These are phyloP conservation scores for Liolophura sinensis DNA, from an alignment of 1,140 invertebrate species.

Conservation along the genomic window DNA sequence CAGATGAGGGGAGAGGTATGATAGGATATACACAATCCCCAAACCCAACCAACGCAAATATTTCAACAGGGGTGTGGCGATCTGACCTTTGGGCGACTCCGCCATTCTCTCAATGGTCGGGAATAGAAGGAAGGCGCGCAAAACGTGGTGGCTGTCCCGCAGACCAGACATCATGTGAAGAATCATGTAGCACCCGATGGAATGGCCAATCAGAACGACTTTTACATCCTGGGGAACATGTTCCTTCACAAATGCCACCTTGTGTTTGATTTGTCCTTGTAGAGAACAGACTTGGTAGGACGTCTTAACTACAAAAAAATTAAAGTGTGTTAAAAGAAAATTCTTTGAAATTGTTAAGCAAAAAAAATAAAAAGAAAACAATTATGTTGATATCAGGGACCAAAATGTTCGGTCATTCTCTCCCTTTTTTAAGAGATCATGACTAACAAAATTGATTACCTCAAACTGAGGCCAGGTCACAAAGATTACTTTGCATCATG, in stretches of 20 bases:
- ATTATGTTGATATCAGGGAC: too few species aligned
- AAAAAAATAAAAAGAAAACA: conserved; percentile 1
- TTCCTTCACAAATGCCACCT: conserved; percentile 74
- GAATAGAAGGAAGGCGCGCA: conserved; percentile 70
- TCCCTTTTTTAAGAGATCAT: too few species aligned
- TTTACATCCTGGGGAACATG: conserved; percentile 66
- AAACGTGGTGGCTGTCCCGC: conserved; percentile 27
- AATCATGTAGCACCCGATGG: conserved; percentile 80
- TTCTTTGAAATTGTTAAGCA: not conserved
- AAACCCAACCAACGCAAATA: conserved; percentile 64
- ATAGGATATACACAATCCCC: conserved; percentile 66
- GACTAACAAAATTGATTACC: too few species aligned
- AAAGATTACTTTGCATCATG: too few species aligned
- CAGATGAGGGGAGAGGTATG: conserved; percentile 62
- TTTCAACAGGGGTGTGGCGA: conserved; percentile 59
- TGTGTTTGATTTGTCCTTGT: conserved; percentile 79
- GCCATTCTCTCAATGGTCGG: conserved; percentile 82
- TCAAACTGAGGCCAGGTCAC: too few species aligned
- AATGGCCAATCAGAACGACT: conserved; percentile 80
- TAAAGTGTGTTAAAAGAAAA: not conserved
- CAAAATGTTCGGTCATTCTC: too few species aligned
- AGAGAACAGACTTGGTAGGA: conserved; percentile 67
- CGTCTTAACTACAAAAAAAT: conserved; percentile 27
- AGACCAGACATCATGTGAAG: conserved; percentile 70
- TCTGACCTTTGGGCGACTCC: conserved; percentile 69